phyloP scores from a whole-genome alignment of 1,140 invertebrate species.

The Drosophila pandora region DNA sequence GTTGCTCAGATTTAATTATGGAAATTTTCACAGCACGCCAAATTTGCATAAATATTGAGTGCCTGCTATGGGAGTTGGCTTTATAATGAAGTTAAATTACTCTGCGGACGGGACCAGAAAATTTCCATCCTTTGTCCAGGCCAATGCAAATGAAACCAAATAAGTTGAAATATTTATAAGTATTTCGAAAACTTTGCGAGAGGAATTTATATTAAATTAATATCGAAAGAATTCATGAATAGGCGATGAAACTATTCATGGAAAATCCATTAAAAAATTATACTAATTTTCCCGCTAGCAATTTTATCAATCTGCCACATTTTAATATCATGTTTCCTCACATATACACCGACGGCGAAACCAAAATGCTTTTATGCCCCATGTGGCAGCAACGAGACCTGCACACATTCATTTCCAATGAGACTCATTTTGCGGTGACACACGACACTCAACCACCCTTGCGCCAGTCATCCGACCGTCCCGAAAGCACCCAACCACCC shows the following conservation, averaged over 20 bases:
- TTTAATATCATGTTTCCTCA: constrained; percentile 11
- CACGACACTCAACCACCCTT: constrained; percentile 33
- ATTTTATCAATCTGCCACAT: constrained; percentile 6
- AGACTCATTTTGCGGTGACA: constrained; percentile 77
- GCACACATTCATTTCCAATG: constrained; percentile 75
- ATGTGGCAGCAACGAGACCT: constrained; percentile 37
- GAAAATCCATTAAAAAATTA: background rate
- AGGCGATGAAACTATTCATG: background rate
- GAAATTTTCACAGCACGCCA: constrained; percentile 58
- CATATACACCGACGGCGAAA: constrained; percentile 48
- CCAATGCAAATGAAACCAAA: background rate
- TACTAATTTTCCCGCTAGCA: constrained; percentile 16
- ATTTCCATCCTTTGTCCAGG: constrained; percentile 5
- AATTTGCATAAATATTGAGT: constrained; percentile 78
- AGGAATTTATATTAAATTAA: background rate
- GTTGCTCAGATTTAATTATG: constrained; percentile 70
- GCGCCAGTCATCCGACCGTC: constrained; percentile 6
- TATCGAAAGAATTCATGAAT: background rate
- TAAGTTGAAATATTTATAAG: background rate
- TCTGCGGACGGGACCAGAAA: constrained; percentile 23
- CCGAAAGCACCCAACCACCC: constrained; percentile 15
- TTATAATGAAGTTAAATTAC: constrained; percentile 48
- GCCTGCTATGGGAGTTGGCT: constrained; percentile 44
- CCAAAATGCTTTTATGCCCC: constrained; percentile 68
- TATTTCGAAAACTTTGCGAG: background rate